phyloP scores from a whole-genome alignment of 2,113 vertebrate species.

The Hippocampus zosterae region DNA sequence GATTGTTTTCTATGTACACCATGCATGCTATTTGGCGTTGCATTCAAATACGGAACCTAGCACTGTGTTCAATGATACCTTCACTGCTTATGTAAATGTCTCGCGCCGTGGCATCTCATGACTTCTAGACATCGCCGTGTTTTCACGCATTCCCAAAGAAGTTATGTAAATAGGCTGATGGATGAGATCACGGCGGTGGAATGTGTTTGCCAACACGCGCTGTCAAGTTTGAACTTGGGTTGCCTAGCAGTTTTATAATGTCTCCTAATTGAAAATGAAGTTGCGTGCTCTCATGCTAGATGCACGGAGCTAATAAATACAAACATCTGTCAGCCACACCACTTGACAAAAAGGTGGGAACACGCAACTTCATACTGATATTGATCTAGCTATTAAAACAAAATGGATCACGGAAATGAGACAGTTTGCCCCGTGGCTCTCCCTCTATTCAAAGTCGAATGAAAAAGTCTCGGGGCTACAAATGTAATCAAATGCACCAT shows the following conservation, averaged over 20 bases:
- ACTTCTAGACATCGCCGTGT: neutral
- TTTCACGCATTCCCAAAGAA: conserved; percentile 1
- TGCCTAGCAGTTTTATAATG: neutral
- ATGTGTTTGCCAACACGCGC: neutral
- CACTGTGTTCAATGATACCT: neutral
- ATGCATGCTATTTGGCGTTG: no score
- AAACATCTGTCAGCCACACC: neutral
- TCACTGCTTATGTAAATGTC: neutral
- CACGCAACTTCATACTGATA: no score
- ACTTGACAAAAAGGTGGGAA: no score
- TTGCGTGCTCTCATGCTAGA: neutral
- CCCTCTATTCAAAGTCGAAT: no score
- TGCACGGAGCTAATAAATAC: neutral
- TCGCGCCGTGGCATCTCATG: neutral
- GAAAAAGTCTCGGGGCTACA: neutral
- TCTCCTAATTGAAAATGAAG: neutral
- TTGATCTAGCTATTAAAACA: no score
- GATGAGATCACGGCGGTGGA: neutral
- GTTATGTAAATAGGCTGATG: neutral
- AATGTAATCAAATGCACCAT: neutral
- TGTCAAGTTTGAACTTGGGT: neutral
- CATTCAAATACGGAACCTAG: no score
- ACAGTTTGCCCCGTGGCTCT: no score
- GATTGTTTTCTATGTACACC: no score
- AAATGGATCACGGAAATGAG: no score